Base-by-base conservation (phyloP, 2,797 vertebrate species). In the Eospalax fontanierii region DNA sequence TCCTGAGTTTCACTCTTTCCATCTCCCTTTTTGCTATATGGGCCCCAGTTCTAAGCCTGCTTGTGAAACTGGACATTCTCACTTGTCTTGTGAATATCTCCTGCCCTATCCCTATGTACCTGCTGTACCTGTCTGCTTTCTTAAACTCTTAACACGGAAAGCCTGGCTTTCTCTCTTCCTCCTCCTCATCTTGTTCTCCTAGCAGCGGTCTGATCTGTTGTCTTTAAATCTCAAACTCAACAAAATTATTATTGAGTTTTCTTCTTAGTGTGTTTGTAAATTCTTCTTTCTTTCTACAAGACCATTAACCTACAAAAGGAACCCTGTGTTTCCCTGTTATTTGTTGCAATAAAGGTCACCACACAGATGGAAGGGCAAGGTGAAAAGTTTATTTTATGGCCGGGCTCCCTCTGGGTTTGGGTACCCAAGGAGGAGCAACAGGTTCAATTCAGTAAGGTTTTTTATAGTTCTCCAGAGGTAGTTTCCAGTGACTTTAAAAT, bases 31-130 rank as follows among this genome's bases (percentile, higher is more conserved):
- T 26, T 21, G 9, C 26, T 24, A 73, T 24, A 38, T 28, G 6
- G n/a, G 50, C 66, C 68, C 54, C 40, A 40, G 59, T 57, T 43
- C 66, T 54, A 46, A 65, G 30, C 30, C 38, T 26, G 30, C 43
- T 26, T 54, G 50, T 33, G 50, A 12, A 0, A 0, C 18, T 5
- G 3, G 38, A 18, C 16, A 21, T 21, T 35, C 54, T 80, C 8
- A 9, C 14, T n/a, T 3, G 8, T 22, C 19, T 14, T 46, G 46
- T 11, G 9, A 3, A 2, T 11, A 38, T n/a, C 24, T 0, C 7
- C 50, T 10, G 1, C 70, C 65, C 33, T 1, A 10, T 11, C 35
- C 70, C 4, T 21, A 26, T 33, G 12, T 28, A 61, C 38, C 57
- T 43, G 71, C 30, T 86, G 35, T 19, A n/a, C 86, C 38, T 46